Evolutionary conservation across 2,797 vertebrate genomes (phyloP).

Genomic region (Cyclura pinguis): DNA sequence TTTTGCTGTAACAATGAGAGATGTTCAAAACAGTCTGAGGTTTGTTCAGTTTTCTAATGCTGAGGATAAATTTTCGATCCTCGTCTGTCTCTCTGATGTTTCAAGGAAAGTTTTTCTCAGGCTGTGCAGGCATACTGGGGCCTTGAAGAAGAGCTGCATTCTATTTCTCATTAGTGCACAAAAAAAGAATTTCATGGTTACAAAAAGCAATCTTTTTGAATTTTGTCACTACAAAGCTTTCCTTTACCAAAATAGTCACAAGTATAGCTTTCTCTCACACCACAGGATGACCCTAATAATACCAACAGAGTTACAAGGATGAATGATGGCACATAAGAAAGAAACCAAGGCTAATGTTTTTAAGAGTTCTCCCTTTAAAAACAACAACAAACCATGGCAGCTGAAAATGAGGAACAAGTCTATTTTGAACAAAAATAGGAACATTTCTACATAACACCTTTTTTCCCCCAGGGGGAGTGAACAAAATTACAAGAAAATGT

Average conservation of each 20-base stretch:
- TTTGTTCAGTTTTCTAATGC: conserved; percentile 17
- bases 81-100: conserved; percentile 9
- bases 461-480: not conserved
- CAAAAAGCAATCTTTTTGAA: conserved; percentile 32
- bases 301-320: not conserved
- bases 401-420: not conserved
- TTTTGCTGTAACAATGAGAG: not conserved
- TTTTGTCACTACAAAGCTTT: conserved; percentile 27
- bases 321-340: conserved; percentile 15
- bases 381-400: not conserved
- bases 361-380: conserved; percentile 3
- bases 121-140: not conserved
- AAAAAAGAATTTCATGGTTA: conserved; percentile 34
- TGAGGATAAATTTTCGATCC: not conserved
- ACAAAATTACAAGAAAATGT: not conserved
- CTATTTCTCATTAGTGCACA: conserved; percentile 25
- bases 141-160: not conserved
- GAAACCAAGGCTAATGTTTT: not conserved
- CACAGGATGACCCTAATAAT: conserved; percentile 18
- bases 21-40: conserved; percentile 7
- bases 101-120: conserved; percentile 14
- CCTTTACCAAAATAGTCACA: conserved; percentile 23
- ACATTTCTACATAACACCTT: conserved; percentile 10
- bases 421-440: conserved; percentile 16
- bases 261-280: not conserved